A percentile compares a stretch with the other conserved stretches of the same genome.
phyloP scores from a whole-genome alignment of 1,140 invertebrate genomes.

The Drosophila funebris region DNA sequence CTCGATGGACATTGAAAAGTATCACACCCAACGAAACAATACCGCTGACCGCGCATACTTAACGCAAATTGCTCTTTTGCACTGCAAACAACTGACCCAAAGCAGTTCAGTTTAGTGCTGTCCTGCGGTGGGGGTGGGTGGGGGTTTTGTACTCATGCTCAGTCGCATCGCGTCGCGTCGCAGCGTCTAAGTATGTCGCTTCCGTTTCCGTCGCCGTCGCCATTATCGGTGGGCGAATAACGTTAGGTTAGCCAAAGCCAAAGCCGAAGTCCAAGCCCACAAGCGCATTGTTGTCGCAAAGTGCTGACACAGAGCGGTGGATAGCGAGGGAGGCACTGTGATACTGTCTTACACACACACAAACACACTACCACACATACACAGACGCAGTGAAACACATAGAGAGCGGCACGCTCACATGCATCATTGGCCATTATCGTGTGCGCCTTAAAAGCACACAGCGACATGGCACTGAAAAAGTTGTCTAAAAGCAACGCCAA shows the following conservation, averaged over 20 bases:
- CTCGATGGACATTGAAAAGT: constrained; percentile 6
- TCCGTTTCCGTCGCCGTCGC: constrained; percentile 68
- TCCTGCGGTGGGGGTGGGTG: too few relatives aligned
- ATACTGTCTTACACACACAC: constrained; percentile 13
- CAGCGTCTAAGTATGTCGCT: constrained; percentile 72
- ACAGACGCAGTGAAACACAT: not conserved
- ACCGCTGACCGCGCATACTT: constrained; percentile 57
- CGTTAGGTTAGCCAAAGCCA: constrained; percentile 11
- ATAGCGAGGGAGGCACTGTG: constrained; percentile 17
- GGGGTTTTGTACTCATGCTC: too few relatives aligned
- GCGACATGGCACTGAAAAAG: constrained; percentile 55
- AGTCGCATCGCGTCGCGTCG: not conserved
- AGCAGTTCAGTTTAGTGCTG: too few relatives aligned
- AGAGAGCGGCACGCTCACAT: constrained; percentile 25
- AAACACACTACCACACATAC: not conserved
- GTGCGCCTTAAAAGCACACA: constrained; percentile 70
- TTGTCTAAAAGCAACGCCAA: constrained; percentile 57
- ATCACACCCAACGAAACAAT: constrained; percentile 38
- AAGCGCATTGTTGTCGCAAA: constrained; percentile 71
- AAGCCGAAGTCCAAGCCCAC: not conserved
- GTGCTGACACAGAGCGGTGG: constrained; percentile 51
- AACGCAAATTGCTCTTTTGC: constrained; percentile 59
- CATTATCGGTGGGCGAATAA: constrained; percentile 50
- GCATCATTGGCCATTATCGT: constrained; percentile 77
- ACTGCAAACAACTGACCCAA: constrained; percentile 35